Base-by-base conservation (phyloP, 2,888 invertebrate species). In the Agriotes lineatus region DNA sequence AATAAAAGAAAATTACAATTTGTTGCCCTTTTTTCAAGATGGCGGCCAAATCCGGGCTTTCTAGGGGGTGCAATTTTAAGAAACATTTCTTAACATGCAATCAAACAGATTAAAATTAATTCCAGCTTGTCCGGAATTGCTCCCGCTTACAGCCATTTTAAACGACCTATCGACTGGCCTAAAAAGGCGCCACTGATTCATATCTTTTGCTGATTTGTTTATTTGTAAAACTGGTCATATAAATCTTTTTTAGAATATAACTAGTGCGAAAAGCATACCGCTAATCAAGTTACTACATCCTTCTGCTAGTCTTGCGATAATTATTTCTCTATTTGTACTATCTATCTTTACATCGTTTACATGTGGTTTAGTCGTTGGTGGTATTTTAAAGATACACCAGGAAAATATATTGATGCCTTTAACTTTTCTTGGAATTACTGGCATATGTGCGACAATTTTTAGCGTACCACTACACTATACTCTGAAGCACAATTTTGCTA, bases 261-360 rank as follows among this genome's bases (percentile, higher is more conserved):
- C 3, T 1, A 20, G 7, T 3, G 19, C 10, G n/a, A 16, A 19
- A 20, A 18, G n/a, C 10, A 1, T 44, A 3, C 12, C 9, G 1
- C 14, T 44, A 10, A 2, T 18, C 3, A 20, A 9, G 10, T 18
- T 44, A 9, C 3, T 44, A 18, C 10, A 20, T 2, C 10, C 20
- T 19, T 22, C 48, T 3, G 12, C 1, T 1, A 14, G 10, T 2
- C 5, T 20, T n/a, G 20, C 22, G 37, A 9, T 72, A 4, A 78
- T 77, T 60, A 58, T 83, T 6, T 54, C 42, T 2, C 1, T 39
- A 20, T 57, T 7, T 7, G 0, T 59, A 5, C 22, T 30, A 30
- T 45, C 30, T 5, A 18, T 59, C 1, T 3, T 45, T 12, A 25
- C 25, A 16, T 9, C 39, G 9, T 59, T 59, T 59, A 10, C 18